Evolutionary conservation across 2,797 vertebrate genomes (phyloP).

Genomic region (Podargus strigoides): DNA sequence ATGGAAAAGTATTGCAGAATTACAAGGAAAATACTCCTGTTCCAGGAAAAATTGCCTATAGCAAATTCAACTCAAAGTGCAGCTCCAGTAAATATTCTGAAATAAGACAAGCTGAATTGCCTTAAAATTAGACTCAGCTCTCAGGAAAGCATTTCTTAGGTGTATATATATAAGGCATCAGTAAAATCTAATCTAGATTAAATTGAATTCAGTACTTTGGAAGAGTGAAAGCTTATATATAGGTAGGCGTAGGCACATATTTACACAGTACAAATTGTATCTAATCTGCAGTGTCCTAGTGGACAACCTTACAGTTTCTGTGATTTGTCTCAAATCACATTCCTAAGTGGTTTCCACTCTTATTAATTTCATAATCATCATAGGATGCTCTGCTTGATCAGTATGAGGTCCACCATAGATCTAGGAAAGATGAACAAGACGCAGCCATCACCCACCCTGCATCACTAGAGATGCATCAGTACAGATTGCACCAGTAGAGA

Average conservation of each 20-base stretch:
- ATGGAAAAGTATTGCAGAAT: neutral
- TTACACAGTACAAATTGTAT: neutral
- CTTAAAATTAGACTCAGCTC: neutral
- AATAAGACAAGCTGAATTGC: neutral
- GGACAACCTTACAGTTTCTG: neutral
- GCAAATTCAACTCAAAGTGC: neutral
- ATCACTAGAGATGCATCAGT: neutral
- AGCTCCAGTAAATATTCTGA: neutral
- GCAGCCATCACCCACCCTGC: neutral
- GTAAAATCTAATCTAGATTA: neutral
- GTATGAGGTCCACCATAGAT: neutral
- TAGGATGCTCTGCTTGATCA: neutral
- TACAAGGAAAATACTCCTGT: constrained; percentile 4
- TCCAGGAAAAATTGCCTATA: constrained; percentile 2
- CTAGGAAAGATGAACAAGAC: neutral
- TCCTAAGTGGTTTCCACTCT: neutral
- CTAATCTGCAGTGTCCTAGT: neutral
- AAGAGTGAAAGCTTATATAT: neutral
- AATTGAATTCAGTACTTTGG: neutral
- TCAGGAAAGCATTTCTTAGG: neutral
- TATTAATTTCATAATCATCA: neutral
- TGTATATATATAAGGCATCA: neutral
- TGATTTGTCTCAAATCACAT: neutral
- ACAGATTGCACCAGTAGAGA: neutral
- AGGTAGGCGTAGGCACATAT: neutral